These are phyloP conservation scores for Protonibea diacanthus DNA, from an alignment of 2,797 vertebrate species.

Conservation along the genomic window DNA sequence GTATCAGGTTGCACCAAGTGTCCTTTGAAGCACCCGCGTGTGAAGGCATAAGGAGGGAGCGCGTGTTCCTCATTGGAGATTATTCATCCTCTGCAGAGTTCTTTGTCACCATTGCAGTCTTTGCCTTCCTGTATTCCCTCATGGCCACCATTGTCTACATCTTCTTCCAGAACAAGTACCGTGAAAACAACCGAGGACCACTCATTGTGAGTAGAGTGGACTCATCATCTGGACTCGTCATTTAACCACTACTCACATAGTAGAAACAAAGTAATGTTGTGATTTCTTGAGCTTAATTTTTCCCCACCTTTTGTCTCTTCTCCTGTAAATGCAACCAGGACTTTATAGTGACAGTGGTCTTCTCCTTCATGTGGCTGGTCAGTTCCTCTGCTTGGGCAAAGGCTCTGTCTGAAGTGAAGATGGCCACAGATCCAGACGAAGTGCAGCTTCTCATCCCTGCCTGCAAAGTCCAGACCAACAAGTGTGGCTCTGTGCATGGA, in stretches of 20 bases:
- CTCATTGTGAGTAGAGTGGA: slow-evolving; percentile 90
- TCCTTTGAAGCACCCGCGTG: slow-evolving; percentile 94
- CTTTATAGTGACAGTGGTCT: slow-evolving; percentile 96
- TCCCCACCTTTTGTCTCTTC: not conserved
- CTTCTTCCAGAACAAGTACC: slow-evolving; percentile 97
- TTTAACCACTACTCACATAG: not conserved
- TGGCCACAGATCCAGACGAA: slow-evolving; percentile 94
- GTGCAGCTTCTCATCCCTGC: slow-evolving; percentile 93
- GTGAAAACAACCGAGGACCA: slow-evolving; percentile 94
- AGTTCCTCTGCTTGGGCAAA: slow-evolving; percentile 98
- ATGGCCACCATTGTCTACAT: slow-evolving; percentile 94
- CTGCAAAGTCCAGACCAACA: slow-evolving; percentile 93
- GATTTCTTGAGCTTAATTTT: not conserved
- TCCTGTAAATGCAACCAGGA: slow-evolving; percentile 84
- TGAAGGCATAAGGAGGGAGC: slow-evolving; percentile 90
- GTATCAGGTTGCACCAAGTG: slow-evolving; percentile 92
- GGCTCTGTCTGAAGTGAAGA: slow-evolving; percentile 95
- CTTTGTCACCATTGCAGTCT: slow-evolving; percentile 97
- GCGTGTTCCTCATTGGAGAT: slow-evolving; percentile 92
- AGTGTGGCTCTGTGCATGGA: slow-evolving; percentile 90
- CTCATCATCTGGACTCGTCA: too few species aligned
- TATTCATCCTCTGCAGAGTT: slow-evolving; percentile 97
- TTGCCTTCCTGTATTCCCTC: slow-evolving; percentile 96
- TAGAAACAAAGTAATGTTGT: not conserved
- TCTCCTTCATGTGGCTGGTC: slow-evolving; percentile 98